Percentiles rank a stretch among this genome's conserved stretches.
These are phyloP conservation scores for Symphodus melops DNA, from an alignment of 2,113 vertebrate genomes.

Conservation along the genomic window DNA sequence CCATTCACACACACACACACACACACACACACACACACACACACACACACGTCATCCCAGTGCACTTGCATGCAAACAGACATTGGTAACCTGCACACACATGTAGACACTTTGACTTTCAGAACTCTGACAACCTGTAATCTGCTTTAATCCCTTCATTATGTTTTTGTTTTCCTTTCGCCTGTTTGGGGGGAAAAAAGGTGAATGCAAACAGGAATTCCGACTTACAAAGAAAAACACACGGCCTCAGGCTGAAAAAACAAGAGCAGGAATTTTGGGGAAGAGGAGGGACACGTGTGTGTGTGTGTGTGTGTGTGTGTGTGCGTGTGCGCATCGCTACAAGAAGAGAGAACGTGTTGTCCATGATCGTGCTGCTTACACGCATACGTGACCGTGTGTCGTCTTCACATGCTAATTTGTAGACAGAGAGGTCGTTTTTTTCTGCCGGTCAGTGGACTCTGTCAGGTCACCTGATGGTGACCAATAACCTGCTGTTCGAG, in stretches of 20 bases:
- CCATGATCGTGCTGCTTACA: conserved; percentile 34
- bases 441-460: conserved; percentile 34
- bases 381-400: conserved; percentile 2
- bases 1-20: conserved; percentile 7
- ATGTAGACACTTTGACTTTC: conserved; percentile 57
- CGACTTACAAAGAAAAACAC: conserved; percentile 78
- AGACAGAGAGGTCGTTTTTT: conserved; percentile 38
- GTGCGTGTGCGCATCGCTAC: conserved; percentile 46
- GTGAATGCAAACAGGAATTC: conserved; percentile 84
- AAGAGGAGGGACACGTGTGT: conserved; percentile 47
- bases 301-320: too few species aligned
- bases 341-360: conserved; percentile 54
- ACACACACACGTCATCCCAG: too few species aligned
- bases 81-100: too few species aligned
- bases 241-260: conserved; percentile 74
- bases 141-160: conserved; percentile 80
- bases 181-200: conserved; percentile 73
- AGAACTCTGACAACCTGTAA: conserved; percentile 70
- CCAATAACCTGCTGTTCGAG: conserved; percentile 16
- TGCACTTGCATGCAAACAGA: too few species aligned
- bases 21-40: too few species aligned
- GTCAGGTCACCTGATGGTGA: conserved; percentile 22
- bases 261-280: conserved; percentile 69
- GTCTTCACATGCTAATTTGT: conserved; percentile 12
- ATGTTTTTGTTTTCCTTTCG: conserved; percentile 77